A percentile compares a stretch with the other conserved stretches of the same genome.
Evolutionary conservation across 2,888 invertebrate genomes (phyloP).

Genomic region (Caradrina clavipalpis): DNA sequence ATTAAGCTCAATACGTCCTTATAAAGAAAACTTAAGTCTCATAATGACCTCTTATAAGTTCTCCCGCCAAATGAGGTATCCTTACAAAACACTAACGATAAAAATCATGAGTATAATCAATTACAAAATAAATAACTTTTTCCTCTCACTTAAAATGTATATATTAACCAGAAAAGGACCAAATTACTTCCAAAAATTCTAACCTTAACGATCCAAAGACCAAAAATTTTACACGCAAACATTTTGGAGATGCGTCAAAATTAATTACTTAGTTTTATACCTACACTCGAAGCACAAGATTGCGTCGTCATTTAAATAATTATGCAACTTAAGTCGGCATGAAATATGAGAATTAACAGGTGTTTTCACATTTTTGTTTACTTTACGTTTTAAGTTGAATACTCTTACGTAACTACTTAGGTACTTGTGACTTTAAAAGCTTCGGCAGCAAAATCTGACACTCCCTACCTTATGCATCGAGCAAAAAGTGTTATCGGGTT

Average conservation of each 20-base stretch:
- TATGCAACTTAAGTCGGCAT: conserved; percentile 18
- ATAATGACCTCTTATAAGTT: conserved; percentile 2
- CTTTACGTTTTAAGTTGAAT: background rate
- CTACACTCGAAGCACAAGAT: conserved; percentile 23
- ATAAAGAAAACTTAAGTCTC: background rate
- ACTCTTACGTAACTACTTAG: conserved; percentile 2
- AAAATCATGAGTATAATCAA: conserved; percentile 36
- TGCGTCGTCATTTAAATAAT: conserved; percentile 19
- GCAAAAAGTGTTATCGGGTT: too few species aligned
- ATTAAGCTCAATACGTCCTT: background rate
- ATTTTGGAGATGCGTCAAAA: conserved; percentile 16
- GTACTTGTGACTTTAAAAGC: conserved; percentile 7
- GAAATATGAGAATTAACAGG: conserved; percentile 19
- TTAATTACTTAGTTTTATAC: conserved; percentile 30
- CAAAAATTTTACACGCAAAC: conserved; percentile 8
- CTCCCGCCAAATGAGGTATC: conserved; percentile 13
- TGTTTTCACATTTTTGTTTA: conserved; percentile 18
- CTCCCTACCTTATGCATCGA: background rate
- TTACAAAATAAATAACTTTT: conserved; percentile 31
- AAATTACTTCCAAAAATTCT: conserved; percentile 31
- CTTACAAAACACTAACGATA: conserved; percentile 23
- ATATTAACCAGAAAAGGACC: conserved; percentile 31
- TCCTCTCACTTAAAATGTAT: conserved; percentile 20
- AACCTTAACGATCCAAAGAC: conserved; percentile 21
- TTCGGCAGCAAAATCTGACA: background rate